Percentiles rank a stretch among this genome's conserved stretches.
phyloP scores from a whole-genome alignment of 2,888 invertebrate species.

The Erannis defoliaria region DNA sequence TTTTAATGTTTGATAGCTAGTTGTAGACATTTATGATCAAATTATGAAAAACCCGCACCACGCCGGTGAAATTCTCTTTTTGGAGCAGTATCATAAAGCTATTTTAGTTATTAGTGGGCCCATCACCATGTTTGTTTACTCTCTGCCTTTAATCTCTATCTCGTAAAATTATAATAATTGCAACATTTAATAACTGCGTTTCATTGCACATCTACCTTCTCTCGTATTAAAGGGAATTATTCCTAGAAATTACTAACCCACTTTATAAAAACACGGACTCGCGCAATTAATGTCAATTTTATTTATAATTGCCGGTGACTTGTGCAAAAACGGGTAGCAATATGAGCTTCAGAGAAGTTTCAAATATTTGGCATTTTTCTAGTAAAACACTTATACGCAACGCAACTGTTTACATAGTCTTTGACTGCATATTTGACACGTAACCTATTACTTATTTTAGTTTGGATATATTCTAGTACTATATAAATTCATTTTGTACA shows the following conservation, averaged over 20 bases:
- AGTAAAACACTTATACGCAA: slow-evolving; percentile 44
- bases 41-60: slow-evolving; percentile 11
- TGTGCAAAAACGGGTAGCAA: slow-evolving; percentile 48
- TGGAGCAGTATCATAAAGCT: slow-evolving; percentile 16
- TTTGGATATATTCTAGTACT: slow-evolving; percentile 27
- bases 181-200: slow-evolving; percentile 66
- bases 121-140: slow-evolving; percentile 34
- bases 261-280: slow-evolving; percentile 66
- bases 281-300: slow-evolving; percentile 82
- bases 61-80: slow-evolving; percentile 20
- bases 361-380: slow-evolving; percentile 51
- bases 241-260: slow-evolving; percentile 81
- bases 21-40: not conserved
- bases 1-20: not conserved
- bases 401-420: slow-evolving; percentile 48
- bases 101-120: slow-evolving; percentile 32
- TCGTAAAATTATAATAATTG: slow-evolving; percentile 74
- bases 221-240: slow-evolving; percentile 65
- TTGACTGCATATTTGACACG: slow-evolving; percentile 51
- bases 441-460: too few relatives aligned
- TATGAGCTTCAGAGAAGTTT: slow-evolving; percentile 53
- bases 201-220: slow-evolving; percentile 67
- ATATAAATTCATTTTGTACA: not conserved
- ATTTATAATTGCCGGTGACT: slow-evolving; percentile 73
- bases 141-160: slow-evolving; percentile 61